Evolutionary conservation across 2,797 vertebrate species (phyloP).

Genomic region (Lindbergichthys nudifrons): DNA sequence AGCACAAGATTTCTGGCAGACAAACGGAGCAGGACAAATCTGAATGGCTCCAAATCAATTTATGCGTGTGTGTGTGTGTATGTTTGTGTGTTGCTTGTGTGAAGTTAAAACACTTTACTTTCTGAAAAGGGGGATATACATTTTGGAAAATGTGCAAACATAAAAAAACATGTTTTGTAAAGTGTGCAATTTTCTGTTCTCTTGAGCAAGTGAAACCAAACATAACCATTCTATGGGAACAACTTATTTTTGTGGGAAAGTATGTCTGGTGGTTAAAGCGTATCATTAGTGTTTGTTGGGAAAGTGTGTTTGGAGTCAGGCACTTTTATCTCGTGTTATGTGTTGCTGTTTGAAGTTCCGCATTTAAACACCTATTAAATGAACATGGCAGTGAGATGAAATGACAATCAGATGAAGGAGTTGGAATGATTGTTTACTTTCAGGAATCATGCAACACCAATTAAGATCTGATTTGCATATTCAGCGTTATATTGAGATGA

Average conservation of each 20-base stretch:
- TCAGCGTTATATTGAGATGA: conserved; percentile 18
- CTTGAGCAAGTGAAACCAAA: conserved; percentile 30
- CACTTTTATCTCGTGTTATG: conserved; percentile 5
- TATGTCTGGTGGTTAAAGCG: background rate
- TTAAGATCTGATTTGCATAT: conserved; percentile 41
- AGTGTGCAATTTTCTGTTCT: conserved; percentile 25
- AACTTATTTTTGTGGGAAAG: conserved; percentile 3
- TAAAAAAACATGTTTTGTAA: conserved; percentile 6
- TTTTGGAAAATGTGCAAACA: conserved; percentile 21
- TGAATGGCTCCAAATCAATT: conserved; percentile 2
- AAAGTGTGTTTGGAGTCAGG: background rate
- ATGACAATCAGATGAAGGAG: conserved; percentile 30
- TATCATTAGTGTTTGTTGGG: background rate
- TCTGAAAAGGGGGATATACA: conserved; percentile 6
- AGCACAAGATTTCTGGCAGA: conserved; percentile 52
- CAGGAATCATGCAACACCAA: conserved; percentile 17
- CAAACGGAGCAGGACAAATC: conserved; percentile 33
- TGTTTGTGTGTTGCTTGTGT: background rate
- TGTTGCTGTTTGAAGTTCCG: background rate
- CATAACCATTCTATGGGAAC: background rate
- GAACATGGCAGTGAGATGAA: conserved; percentile 15
- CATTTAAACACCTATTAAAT: conserved; percentile 9
- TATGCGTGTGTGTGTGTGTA: background rate
- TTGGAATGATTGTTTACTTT: conserved; percentile 30
- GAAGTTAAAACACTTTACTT: conserved; percentile 18